A percentile compares a stretch with the other conserved stretches of the same genome.
These are phyloP conservation scores for Tupiocoris notatus DNA, from an alignment of 2,888 invertebrate genomes.

Conservation along the genomic window DNA sequence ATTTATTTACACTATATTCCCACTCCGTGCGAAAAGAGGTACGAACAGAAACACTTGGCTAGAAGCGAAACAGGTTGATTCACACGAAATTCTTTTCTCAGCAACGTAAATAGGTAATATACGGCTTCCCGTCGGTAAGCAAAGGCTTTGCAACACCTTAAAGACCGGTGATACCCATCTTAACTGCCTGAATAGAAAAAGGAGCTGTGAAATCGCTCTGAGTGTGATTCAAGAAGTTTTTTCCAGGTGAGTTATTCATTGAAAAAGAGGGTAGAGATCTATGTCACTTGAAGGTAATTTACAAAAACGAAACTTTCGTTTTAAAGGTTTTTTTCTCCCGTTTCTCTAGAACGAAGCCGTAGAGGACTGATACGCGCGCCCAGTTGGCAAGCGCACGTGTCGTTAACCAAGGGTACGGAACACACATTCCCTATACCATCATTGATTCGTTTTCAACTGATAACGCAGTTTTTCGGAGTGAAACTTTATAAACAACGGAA, in stretches of 20 bases:
- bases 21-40: background rate
- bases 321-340: background rate
- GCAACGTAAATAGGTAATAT: background rate
- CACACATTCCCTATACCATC: too few species aligned
- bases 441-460: too few species aligned
- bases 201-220: background rate
- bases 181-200: background rate
- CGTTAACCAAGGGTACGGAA: too few species aligned
- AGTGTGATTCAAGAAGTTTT: background rate
- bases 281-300: background rate
- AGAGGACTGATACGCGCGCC: too few species aligned
- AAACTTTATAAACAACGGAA: too few species aligned
- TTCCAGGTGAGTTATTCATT: background rate
- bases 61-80: background rate
- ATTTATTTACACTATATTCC: background rate
- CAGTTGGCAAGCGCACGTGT: too few species aligned
- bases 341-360: background rate
- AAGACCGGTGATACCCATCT: background rate
- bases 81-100: background rate
- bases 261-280: background rate
- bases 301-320: background rate
- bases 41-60: background rate
- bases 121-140: background rate
- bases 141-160: background rate
- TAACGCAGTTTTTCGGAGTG: too few species aligned